These are phyloP conservation scores for Coracias cyanogaster DNA, from an alignment of 2,797 vertebrate species.

Conservation along the genomic window DNA sequence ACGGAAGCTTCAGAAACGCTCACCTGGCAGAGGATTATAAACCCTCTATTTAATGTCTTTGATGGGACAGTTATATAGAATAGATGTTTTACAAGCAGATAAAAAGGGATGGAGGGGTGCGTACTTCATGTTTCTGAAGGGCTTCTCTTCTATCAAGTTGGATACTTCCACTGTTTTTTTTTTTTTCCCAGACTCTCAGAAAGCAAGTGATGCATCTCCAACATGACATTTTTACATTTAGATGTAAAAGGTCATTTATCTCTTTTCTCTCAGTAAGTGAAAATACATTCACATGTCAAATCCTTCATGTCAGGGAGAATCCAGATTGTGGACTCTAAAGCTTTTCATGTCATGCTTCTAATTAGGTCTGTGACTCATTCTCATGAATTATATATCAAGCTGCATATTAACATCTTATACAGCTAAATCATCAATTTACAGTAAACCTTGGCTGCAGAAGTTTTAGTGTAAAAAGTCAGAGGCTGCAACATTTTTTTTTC, in stretches of 20 bases:
- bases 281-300: slow-evolving; percentile 67
- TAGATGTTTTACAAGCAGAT: background rate
- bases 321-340: slow-evolving; percentile 58
- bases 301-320: slow-evolving; percentile 60
- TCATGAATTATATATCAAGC: slow-evolving; percentile 69
- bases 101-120: background rate
- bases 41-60: rapidly evolving
- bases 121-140: background rate
- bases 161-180: rapidly evolving
- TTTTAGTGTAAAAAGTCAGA: slow-evolving; percentile 26
- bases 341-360: slow-evolving; percentile 67
- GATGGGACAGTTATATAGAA: background rate
- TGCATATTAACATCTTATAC: slow-evolving; percentile 64
- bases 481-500: slow-evolving; percentile 4
- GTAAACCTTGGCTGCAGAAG: slow-evolving; percentile 35
- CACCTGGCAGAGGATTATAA: background rate
- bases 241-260: slow-evolving; percentile 62
- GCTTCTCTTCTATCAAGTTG: background rate
- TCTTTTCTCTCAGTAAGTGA: slow-evolving; percentile 33
- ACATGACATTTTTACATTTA: background rate
- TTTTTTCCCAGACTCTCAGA: background rate
- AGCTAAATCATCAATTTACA: slow-evolving; percentile 59
- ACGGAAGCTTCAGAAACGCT: background rate
- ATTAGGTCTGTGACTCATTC: slow-evolving; percentile 68
- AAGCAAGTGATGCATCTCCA: background rate